These are phyloP conservation scores for Formica selysi DNA, from an alignment of 1,140 invertebrate genomes.

Conservation along the genomic window DNA sequence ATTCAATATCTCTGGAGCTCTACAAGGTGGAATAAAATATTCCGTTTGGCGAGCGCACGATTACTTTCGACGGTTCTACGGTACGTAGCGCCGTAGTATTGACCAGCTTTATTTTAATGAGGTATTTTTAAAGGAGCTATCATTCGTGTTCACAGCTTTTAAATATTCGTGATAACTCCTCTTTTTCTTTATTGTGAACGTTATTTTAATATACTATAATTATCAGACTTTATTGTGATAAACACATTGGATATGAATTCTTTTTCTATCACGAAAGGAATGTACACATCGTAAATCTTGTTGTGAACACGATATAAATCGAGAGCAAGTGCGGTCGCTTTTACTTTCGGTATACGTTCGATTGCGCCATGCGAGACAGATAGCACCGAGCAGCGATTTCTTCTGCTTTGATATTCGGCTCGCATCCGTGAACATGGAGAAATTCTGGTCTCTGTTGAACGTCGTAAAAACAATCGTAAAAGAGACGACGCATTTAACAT, in stretches of 20 bases:
- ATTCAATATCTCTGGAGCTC: constrained; percentile 4
- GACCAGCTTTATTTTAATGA: background rate
- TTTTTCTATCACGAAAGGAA: background rate
- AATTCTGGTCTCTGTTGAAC: constrained; percentile 7
- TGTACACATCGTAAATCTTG: constrained; percentile 24
- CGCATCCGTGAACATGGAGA: constrained; percentile 16
- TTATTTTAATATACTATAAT: too few species aligned
- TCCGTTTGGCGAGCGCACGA: too few species aligned
- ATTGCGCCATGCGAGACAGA: constrained; percentile 42
- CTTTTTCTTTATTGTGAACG: too few species aligned
- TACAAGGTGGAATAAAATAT: constrained; percentile 33
- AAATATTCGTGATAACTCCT: background rate
- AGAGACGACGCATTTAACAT: constrained; percentile 40
- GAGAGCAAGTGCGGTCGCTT: constrained; percentile 13
- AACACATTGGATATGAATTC: too few species aligned
- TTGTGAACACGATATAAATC: constrained; percentile 25
- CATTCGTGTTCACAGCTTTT: background rate
- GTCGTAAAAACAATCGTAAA: constrained; percentile 65
- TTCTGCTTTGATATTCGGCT: constrained; percentile 59
- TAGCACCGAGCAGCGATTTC: constrained; percentile 53
- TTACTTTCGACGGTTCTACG: constrained; percentile 5
- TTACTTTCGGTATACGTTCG: constrained; percentile 39
- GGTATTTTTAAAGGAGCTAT: background rate
- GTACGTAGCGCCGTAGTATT: background rate
- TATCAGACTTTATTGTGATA: too few species aligned